These are phyloP conservation scores for Hylyphantes graminicola DNA, from an alignment of 1,140 invertebrate species.

Conservation along the genomic window DNA sequence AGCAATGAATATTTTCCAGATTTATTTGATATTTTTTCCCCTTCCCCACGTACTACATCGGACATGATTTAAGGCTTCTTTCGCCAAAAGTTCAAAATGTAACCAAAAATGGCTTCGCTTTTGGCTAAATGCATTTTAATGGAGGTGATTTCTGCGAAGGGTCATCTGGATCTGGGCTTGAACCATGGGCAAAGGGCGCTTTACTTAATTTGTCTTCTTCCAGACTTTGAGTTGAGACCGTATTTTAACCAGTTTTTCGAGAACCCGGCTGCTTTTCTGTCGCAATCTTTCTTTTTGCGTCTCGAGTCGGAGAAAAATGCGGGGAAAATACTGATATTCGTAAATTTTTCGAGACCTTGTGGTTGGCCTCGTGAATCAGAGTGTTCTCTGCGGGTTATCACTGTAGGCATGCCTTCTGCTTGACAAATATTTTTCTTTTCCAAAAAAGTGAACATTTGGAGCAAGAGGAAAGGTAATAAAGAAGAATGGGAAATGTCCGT, in stretches of 20 bases:
- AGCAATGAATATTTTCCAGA: slow-evolving; percentile 9
- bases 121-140: slow-evolving; percentile 18
- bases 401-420: slow-evolving; percentile 32
- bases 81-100: slow-evolving; percentile 33
- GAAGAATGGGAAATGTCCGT: background rate
- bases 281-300: slow-evolving; percentile 27
- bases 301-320: background rate
- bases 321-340: slow-evolving; percentile 47
- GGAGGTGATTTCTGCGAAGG: slow-evolving; percentile 9
- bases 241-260: slow-evolving; percentile 47
- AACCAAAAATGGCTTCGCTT: slow-evolving; percentile 29
- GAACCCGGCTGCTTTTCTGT: slow-evolving; percentile 9
- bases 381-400: slow-evolving; percentile 39
- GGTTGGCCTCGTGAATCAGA: slow-evolving; percentile 48
- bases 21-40: slow-evolving; percentile 31
- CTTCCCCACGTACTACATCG: background rate
- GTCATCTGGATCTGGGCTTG: slow-evolving; percentile 26
- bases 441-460: slow-evolving; percentile 35
- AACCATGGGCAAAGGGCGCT: slow-evolving; percentile 5
- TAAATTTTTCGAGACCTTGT: slow-evolving; percentile 53
- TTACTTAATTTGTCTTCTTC: slow-evolving; percentile 55
- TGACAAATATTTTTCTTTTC: slow-evolving; percentile 41
- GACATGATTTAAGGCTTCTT: slow-evolving; percentile 21
- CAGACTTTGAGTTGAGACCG: slow-evolving; percentile 5
- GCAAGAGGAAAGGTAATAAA: slow-evolving; percentile 32